phyloP scores from a whole-genome alignment of 2,113 vertebrate species.

The Noturus placidus region DNA sequence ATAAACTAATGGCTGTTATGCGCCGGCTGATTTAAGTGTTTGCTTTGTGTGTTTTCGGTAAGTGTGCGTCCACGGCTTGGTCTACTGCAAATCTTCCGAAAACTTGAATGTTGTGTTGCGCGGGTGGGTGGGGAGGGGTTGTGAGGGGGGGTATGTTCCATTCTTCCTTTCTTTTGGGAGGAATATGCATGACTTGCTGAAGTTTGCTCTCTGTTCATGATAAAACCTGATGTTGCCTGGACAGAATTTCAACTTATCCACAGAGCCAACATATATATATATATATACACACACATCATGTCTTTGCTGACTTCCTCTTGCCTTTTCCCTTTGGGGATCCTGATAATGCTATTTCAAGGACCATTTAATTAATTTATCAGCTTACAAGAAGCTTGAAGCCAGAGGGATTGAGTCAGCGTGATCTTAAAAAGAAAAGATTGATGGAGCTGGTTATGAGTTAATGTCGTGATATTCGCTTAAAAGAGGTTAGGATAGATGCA shows the following conservation, averaged over 20 bases:
- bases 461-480: no score
- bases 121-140: no score
- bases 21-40: conserved; percentile 38
- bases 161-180: neutral
- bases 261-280: neutral
- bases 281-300: neutral
- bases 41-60: conserved; percentile 25
- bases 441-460: neutral
- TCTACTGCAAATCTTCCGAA: conserved; percentile 16
- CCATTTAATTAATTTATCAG: neutral
- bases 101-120: neutral
- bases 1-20: conserved; percentile 31
- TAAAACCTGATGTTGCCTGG: neutral
- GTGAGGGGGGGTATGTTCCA: no score
- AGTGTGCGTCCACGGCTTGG: conserved; percentile 26
- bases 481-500: no score
- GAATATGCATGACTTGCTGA: neutral
- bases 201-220: neutral
- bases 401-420: neutral
- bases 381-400: neutral
- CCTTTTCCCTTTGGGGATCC: neutral
- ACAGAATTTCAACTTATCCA: neutral
- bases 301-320: neutral
- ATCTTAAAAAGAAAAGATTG: neutral
- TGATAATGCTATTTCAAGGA: neutral